phyloP scores from a whole-genome alignment of 1,140 invertebrate genomes.

The Scaptomyza graminum region DNA sequence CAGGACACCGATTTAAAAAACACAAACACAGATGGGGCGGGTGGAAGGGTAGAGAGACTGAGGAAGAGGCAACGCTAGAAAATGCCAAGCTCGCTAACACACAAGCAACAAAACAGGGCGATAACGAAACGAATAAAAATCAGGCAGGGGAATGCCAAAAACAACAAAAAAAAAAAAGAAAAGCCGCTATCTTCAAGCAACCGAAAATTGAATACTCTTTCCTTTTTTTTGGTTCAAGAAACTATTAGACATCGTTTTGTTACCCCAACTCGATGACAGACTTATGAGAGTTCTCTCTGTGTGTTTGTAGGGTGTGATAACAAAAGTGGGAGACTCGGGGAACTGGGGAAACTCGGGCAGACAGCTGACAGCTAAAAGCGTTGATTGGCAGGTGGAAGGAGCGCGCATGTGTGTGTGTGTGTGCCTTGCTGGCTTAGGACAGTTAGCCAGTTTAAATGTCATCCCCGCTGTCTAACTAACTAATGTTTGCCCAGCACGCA shows the following conservation, averaged over 20 bases:
- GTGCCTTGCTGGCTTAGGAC: background rate
- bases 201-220: too few relatives aligned
- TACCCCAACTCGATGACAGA: background rate
- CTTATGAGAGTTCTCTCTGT: background rate
- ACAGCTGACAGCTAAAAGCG: conserved; percentile 17
- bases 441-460: conserved; percentile 3
- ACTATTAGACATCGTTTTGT: too few relatives aligned
- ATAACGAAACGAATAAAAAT: too few relatives aligned
- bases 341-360: background rate
- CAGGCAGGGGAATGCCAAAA: too few relatives aligned
- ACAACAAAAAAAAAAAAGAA: background rate
- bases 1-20: conserved; percentile 40
- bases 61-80: background rate
- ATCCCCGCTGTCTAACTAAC: conserved; percentile 34
- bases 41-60: background rate
- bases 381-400: background rate
- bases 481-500: conserved; percentile 40
- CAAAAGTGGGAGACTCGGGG: conserved; percentile 1
- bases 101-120: background rate
- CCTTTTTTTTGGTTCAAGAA: too few relatives aligned
- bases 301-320: conserved; percentile 9
- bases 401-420: background rate
- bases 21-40: background rate
- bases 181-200: background rate
- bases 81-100: conserved; percentile 25